Conservation (phyloP, 30 jellyfish, hydroid and myxozoan species). For the Hydractinia symbiolongicarpus region DNA sequence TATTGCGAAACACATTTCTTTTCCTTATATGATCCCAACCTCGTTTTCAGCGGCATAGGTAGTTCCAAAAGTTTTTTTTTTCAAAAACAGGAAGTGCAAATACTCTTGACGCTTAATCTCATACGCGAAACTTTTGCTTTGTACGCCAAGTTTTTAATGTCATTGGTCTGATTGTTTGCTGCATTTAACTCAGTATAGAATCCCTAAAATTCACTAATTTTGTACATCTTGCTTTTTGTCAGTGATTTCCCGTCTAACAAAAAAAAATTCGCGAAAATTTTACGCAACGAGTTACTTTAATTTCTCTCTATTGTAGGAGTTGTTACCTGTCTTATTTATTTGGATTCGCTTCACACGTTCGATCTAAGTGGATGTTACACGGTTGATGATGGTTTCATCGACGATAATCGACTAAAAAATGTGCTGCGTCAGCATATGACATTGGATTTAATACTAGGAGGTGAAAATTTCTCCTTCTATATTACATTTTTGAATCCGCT, state of each 20-base stretch:
- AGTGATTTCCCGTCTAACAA: not conserved
- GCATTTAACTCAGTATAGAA: too few species aligned
- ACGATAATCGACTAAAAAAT: constrained; percentile 18
- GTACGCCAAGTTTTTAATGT: too few species aligned
- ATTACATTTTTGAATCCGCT: not conserved
- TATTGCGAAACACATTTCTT: too few species aligned
- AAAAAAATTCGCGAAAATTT: not conserved
- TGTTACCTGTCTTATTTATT: not conserved
- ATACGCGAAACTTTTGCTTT: too few species aligned
- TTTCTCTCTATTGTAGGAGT: not conserved
- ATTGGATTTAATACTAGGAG: constrained; percentile 47
- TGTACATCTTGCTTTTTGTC: too few species aligned
- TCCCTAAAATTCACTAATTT: too few species aligned
- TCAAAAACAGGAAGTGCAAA: too few species aligned
- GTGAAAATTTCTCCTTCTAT: constrained; percentile 4
- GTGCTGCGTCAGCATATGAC: constrained; percentile 17
- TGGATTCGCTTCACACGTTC: not conserved
- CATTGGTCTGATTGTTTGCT: too few species aligned
- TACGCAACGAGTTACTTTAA: not conserved
- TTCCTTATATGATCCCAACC: too few species aligned
- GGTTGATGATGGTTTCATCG: constrained; percentile 32
- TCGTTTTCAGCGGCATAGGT: too few species aligned
- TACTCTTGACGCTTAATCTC: too few species aligned
- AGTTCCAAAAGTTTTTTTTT: too few species aligned
- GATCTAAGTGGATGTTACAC: constrained; percentile 60